Percentiles rank a stretch among this genome's conserved stretches.
Conservation (phyloP, 1,140 invertebrate species). For the Gryon sp. region DNA sequence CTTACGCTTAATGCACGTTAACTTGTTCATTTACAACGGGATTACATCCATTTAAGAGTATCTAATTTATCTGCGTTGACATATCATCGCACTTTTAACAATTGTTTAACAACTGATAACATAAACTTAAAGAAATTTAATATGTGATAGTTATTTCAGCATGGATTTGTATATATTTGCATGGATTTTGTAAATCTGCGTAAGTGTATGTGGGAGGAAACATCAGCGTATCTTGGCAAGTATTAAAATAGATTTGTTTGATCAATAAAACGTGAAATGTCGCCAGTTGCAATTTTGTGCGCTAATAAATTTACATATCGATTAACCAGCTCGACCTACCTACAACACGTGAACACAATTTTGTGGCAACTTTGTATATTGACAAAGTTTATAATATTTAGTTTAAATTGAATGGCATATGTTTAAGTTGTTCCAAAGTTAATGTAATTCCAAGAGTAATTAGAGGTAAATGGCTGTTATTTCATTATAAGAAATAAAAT, state of each 20-base stretch:
- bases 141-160: neutral
- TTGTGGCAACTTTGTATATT: slow-evolving; percentile 8
- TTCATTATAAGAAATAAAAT: too few relatives aligned
- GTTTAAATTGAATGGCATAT: neutral
- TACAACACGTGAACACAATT: neutral
- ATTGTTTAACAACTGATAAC: slow-evolving; percentile 2
- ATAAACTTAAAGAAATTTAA: neutral
- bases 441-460: too few relatives aligned
- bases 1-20: slow-evolving; percentile 6
- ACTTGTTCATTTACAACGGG: neutral
- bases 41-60: neutral
- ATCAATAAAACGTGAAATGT: slow-evolving; percentile 30
- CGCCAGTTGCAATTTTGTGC: slow-evolving; percentile 17
- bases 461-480: too few relatives aligned
- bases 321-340: neutral
- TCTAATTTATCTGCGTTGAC: slow-evolving; percentile 1
- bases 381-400: slow-evolving; percentile 1
- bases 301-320: slow-evolving; percentile 37
- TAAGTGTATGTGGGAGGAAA: too few relatives aligned
- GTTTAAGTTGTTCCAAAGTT: too few relatives aligned
- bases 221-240: neutral
- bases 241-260: slow-evolving; percentile 21
- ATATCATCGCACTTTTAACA: slow-evolving; percentile 6
- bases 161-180: too few relatives aligned
- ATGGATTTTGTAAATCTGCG: too few relatives aligned